Percentiles rank a stretch among this genome's conserved stretches.
Conservation (phyloP, 2,113 vertebrate species). For the Ahaetulla prasina region DNA sequence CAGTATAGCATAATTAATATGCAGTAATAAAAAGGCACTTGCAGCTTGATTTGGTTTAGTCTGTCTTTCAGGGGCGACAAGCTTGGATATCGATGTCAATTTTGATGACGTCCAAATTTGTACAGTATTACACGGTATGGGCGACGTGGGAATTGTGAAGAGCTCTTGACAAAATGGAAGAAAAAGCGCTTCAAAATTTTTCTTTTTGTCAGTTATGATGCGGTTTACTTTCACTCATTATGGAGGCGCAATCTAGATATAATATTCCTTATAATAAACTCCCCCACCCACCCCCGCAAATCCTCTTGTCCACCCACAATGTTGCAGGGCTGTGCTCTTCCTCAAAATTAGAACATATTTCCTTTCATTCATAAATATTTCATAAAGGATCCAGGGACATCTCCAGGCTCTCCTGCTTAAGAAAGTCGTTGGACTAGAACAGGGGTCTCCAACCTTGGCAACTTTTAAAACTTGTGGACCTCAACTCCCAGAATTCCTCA, state of each 20-base stretch:
- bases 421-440: neutral
- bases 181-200: conserved; percentile 73
- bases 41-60: neutral
- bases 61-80: neutral
- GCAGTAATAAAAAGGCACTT: neutral
- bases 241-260: conserved; percentile 24
- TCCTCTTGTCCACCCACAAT: neutral
- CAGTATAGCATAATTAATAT: neutral
- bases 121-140: conserved; percentile 52
- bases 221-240: conserved; percentile 92
- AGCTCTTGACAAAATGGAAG: conserved; percentile 77
- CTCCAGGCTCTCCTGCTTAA: neutral
- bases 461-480: no score
- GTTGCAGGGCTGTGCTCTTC: neutral
- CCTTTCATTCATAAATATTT: neutral
- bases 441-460: no score
- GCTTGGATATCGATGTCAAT: neutral
- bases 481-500: no score
- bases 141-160: conserved; percentile 85
- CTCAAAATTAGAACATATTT: neutral
- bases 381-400: neutral
- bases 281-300: no score
- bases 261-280: neutral
- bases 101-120: neutral
- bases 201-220: conserved; percentile 71